Conservation (phyloP, 2,113 vertebrate species). For the Saccopteryx leptura region DNA sequence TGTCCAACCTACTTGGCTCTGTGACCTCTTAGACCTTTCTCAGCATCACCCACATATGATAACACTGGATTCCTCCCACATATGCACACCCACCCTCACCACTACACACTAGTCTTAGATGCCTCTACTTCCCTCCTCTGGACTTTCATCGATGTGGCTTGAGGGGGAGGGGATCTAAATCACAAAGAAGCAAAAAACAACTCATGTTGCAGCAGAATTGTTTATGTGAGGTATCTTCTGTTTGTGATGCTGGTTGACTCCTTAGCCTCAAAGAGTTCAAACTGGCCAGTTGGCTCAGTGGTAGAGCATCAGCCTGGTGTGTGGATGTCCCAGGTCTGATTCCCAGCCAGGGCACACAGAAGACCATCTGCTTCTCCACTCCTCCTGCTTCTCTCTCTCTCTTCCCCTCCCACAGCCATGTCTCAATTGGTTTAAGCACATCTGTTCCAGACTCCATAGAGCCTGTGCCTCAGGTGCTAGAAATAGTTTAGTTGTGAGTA, state of each 20-base stretch:
- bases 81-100: not conserved
- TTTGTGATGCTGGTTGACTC: not conserved
- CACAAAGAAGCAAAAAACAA: not conserved
- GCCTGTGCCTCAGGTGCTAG: too few species aligned
- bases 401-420: too few species aligned
- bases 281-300: not conserved
- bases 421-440: too few species aligned
- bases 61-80: fast-evolving
- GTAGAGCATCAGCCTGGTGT: too few species aligned
- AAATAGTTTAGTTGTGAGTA: too few species aligned
- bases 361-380: too few species aligned
- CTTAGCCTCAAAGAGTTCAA: not conserved
- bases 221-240: not conserved
- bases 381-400: too few species aligned
- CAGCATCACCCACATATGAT: too few species aligned
- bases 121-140: not conserved
- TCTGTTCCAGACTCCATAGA: too few species aligned
- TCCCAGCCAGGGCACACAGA: too few species aligned
- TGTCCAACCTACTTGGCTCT: not conserved
- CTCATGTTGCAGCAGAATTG: not conserved
- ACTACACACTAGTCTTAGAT: not conserved
- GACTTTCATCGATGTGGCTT: not conserved
- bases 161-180: not conserved
- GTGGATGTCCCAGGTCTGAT: too few species aligned
- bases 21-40: not conserved